Evolutionary conservation across 2,888 invertebrate species (phyloP).

Genomic region (Heterodera filipjevi): DNA sequence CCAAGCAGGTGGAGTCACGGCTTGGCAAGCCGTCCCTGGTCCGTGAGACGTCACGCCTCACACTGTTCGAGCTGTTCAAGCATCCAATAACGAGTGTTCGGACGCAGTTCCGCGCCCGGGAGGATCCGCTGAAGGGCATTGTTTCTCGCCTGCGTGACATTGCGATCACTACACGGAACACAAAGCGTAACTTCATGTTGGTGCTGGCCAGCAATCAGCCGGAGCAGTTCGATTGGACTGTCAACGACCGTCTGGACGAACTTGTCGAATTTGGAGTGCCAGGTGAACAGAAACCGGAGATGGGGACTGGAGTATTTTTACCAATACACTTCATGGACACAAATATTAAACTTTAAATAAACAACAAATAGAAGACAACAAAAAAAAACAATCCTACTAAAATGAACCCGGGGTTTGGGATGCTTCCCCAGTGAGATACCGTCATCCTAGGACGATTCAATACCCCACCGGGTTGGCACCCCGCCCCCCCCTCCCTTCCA

Average conservation of each 20-base stretch:
- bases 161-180: conserved; percentile 97
- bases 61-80: conserved; percentile 76
- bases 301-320: too few species aligned
- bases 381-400: too few species aligned
- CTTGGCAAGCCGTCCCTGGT: conserved; percentile 88
- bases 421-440: too few species aligned
- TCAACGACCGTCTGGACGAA: conserved; percentile 90
- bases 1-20: conserved; percentile 83
- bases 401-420: too few species aligned
- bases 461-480: too few species aligned
- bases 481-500: too few species aligned
- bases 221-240: conserved; percentile 95
- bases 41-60: conserved; percentile 69
- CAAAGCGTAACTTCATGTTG: conserved; percentile 91
- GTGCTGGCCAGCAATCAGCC: conserved; percentile 97
- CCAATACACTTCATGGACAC: too few species aligned
- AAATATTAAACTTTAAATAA: too few species aligned
- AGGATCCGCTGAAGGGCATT: conserved; percentile 85
- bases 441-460: too few species aligned
- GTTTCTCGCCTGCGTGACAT: conserved; percentile 88
- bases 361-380: too few species aligned
- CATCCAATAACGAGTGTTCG: conserved; percentile 77
- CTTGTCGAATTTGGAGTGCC: conserved; percentile 94
- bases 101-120: conserved; percentile 70
- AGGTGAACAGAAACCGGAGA: conserved; percentile 65